phyloP scores from a whole-genome alignment of 2,797 vertebrate genomes.

The Peromyscus melanophrys region DNA sequence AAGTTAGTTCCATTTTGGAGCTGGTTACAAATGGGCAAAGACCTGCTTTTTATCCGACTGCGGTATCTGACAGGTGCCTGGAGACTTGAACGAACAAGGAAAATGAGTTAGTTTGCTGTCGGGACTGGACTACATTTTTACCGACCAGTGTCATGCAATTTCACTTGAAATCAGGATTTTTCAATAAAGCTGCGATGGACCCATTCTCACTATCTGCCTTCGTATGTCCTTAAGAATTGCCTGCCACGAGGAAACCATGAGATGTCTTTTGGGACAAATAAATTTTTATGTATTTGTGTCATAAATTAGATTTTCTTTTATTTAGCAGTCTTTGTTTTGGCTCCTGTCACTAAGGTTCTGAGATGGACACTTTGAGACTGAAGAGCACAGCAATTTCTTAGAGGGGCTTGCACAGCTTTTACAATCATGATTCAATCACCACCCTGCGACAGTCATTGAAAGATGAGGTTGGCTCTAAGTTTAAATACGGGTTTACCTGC shows the following conservation, averaged over 20 bases:
- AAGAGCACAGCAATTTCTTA: constrained; percentile 16
- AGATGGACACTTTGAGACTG: constrained; percentile 10
- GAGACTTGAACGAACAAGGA: constrained; percentile 92
- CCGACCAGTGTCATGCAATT: constrained; percentile 80
- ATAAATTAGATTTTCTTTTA: constrained; percentile 57
- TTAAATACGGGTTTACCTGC: constrained; percentile 27
- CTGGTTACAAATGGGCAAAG: constrained; percentile 98
- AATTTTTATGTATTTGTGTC: not conserved
- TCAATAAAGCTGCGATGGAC: constrained; percentile 86
- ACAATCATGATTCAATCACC: constrained; percentile 36
- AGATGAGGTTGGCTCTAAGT: not conserved
- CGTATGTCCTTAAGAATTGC: constrained; percentile 70
- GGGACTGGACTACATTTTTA: constrained; percentile 82
- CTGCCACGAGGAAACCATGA: not conserved
- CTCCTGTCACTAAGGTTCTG: constrained; percentile 35
- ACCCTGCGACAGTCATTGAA: constrained; percentile 4
- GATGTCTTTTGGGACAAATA: constrained; percentile 32
- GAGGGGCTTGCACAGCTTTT: not conserved
- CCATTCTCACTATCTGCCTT: constrained; percentile 74
- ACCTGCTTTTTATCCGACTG: constrained; percentile 97
- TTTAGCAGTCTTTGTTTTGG: constrained; percentile 46
- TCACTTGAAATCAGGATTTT: constrained; percentile 85
- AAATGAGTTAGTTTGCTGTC: constrained; percentile 91
- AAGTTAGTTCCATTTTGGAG: constrained; percentile 99
- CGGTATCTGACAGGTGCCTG: constrained; percentile 98